phyloP scores from a whole-genome alignment of 2,888 invertebrate species.

The Microctonus aethiopoides region DNA sequence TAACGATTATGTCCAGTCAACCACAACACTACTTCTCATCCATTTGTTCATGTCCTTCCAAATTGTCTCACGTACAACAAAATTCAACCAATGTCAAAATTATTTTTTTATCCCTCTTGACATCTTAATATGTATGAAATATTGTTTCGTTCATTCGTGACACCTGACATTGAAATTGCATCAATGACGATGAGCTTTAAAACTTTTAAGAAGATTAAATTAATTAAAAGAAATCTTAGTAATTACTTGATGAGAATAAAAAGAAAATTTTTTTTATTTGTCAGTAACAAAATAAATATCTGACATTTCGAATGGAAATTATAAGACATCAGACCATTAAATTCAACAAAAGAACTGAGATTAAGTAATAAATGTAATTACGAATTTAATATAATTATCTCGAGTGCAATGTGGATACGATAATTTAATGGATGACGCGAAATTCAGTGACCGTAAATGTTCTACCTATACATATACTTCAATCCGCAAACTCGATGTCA shows the following conservation, averaged over 20 bases:
- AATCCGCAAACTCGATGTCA: background rate
- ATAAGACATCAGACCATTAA: background rate
- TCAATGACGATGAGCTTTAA: too few relatives aligned
- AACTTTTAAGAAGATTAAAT: background rate
- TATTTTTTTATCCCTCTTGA: background rate
- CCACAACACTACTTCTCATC: background rate
- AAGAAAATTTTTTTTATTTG: background rate
- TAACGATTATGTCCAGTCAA: background rate
- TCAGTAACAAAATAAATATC: background rate
- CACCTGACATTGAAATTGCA: too few relatives aligned
- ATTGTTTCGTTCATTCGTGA: background rate
- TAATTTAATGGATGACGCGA: slow-evolving; percentile 1
- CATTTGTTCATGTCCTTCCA: background rate
- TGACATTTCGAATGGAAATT: background rate
- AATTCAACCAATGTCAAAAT: background rate
- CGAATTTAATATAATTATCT: background rate
- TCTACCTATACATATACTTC: background rate
- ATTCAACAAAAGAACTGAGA: background rate
- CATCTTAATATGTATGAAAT: too few relatives aligned
- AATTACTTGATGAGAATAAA: too few relatives aligned
- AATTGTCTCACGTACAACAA: background rate
- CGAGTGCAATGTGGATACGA: background rate
- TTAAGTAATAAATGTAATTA: background rate
- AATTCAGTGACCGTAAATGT: background rate
- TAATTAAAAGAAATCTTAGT: background rate